A percentile compares a stretch with the other conserved stretches of the same genome.
phyloP scores from a whole-genome alignment of 2,797 vertebrate species.

The Enteromius paludinosus region DNA sequence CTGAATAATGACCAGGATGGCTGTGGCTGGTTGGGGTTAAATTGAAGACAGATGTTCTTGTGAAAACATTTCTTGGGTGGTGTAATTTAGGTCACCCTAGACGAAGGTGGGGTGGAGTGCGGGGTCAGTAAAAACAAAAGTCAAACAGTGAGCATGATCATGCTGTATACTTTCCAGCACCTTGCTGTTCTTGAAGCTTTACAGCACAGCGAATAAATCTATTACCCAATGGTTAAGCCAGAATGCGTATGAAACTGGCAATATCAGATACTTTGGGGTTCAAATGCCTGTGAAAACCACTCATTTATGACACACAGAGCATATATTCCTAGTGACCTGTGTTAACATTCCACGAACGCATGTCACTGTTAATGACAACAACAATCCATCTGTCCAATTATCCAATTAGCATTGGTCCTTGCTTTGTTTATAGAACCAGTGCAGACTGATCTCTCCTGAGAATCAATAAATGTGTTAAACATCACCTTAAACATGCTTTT shows the following conservation, averaged over 20 bases:
- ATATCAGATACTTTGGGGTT: constrained; percentile 14
- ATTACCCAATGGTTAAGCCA: constrained; percentile 3
- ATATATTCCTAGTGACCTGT: constrained; percentile 13
- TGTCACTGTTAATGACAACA: constrained; percentile 37
- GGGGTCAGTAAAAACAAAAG: constrained; percentile 66
- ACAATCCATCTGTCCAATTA: constrained; percentile 46
- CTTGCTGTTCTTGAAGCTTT: constrained; percentile 40
- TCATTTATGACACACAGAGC: constrained; percentile 1
- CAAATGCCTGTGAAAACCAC: constrained; percentile 22
- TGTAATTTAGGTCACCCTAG: constrained; percentile 73
- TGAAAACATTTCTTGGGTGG: constrained; percentile 71
- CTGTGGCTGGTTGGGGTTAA: constrained; percentile 67
- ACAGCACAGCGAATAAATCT: constrained; percentile 47
- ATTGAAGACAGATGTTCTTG: constrained; percentile 81
- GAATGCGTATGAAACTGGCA: background rate
- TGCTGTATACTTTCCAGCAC: constrained; percentile 33
- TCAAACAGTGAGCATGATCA: constrained; percentile 48
- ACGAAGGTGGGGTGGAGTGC: constrained; percentile 36
- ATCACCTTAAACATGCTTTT: constrained; percentile 30
- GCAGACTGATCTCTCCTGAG: constrained; percentile 10
- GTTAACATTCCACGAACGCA: background rate
- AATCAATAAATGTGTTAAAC: constrained; percentile 30
- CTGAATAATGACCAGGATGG: constrained; percentile 76
- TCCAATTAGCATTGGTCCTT: constrained; percentile 41
- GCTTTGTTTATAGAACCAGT: constrained; percentile 23